Evolutionary conservation across 2,888 invertebrate species (phyloP).

Genomic region (Acleris sparsana): DNA sequence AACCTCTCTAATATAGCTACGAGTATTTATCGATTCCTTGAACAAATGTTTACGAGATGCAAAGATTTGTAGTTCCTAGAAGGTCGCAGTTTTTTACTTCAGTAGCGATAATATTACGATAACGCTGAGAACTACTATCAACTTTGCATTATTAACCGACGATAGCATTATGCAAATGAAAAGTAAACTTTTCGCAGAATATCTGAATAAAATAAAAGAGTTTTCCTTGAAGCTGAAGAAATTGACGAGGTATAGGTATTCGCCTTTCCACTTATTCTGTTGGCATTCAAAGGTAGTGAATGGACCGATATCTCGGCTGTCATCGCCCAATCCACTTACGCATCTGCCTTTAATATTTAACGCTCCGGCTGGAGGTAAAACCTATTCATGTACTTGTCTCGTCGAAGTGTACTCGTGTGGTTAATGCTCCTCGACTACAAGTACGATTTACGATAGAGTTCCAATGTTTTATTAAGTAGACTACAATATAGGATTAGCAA

Average conservation of each 20-base stretch:
- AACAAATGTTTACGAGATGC: conserved; percentile 5
- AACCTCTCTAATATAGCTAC: background rate
- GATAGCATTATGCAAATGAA: conserved; percentile 17
- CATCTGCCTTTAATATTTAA: conserved; percentile 25
- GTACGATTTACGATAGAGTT: conserved; percentile 45
- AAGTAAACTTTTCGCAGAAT: conserved; percentile 18
- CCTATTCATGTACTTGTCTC: conserved; percentile 43
- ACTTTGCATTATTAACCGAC: conserved; percentile 11
- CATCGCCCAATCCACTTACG: conserved; percentile 25
- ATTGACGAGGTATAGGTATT: conserved; percentile 10
- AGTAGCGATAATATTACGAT: conserved; percentile 13
- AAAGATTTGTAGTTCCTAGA: conserved; percentile 4
- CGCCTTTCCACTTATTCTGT: conserved; percentile 24
- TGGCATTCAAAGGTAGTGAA: conserved; percentile 23
- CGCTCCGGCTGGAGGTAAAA: conserved; percentile 26
- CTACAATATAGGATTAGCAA: too few relatives aligned
- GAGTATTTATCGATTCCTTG: background rate
- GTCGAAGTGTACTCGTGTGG: conserved; percentile 44
- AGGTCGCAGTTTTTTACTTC: conserved; percentile 5
- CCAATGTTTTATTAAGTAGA: background rate
- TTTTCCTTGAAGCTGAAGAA: conserved; percentile 12
- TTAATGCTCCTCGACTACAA: conserved; percentile 46
- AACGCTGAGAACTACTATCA: conserved; percentile 4
- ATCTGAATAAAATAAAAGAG: background rate
- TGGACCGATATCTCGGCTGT: conserved; percentile 30